Percentiles rank a stretch among this genome's conserved stretches.
These are phyloP conservation scores for Chaetura pelagica DNA, from an alignment of 2,113 vertebrate species.

Conservation along the genomic window DNA sequence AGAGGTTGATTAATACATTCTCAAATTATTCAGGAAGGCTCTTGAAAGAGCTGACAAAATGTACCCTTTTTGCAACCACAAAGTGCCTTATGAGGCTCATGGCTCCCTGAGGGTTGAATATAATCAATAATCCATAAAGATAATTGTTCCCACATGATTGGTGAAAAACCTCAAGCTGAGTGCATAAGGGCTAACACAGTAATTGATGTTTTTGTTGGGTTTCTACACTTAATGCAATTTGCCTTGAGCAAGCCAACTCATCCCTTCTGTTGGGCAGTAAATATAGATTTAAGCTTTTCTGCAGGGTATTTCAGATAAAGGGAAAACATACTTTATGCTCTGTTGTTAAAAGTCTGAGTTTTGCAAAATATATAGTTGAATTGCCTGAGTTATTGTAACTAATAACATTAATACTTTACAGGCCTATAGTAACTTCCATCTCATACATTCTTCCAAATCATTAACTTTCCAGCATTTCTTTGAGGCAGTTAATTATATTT, in stretches of 20 bases:
- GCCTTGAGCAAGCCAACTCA: constrained; percentile 20
- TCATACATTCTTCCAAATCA: neutral
- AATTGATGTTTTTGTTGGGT: constrained; percentile 36
- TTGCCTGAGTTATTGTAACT: neutral
- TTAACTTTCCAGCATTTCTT: neutral
- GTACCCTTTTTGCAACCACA: constrained; percentile 55
- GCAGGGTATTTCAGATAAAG: neutral
- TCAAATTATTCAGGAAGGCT: constrained; percentile 62
- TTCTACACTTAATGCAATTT: constrained; percentile 48
- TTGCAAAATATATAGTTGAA: constrained; percentile 5
- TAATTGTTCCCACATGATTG: constrained; percentile 68
- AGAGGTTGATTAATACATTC: constrained; percentile 67
- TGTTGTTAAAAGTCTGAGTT: neutral
- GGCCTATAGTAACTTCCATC: neutral
- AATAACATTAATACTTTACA: neutral
- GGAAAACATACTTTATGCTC: neutral
- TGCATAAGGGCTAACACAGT: constrained; percentile 14
- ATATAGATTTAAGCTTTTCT: constrained; percentile 12
- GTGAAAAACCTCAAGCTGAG: constrained; percentile 43
- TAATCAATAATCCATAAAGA: constrained; percentile 68
- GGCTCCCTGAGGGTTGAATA: constrained; percentile 26
- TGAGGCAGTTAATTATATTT: constrained; percentile 12
- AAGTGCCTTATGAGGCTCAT: constrained; percentile 23
- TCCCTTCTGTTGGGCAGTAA: constrained; percentile 34
- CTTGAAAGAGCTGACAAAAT: constrained; percentile 43